phyloP scores from a whole-genome alignment of 1,140 invertebrate genomes.

The Ostrea denselamellosa region DNA sequence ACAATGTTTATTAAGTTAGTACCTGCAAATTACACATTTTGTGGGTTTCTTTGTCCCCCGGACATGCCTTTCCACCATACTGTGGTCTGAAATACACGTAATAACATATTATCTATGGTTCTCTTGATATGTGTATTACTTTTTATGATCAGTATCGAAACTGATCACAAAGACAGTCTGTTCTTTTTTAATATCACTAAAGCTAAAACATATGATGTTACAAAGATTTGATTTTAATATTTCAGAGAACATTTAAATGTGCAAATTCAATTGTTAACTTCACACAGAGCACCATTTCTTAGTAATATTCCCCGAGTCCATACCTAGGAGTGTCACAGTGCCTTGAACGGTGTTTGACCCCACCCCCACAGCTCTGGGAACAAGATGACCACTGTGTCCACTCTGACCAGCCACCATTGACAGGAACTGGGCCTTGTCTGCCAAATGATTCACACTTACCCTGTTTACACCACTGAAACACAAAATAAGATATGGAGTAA shows the following conservation, averaged over 20 bases:
- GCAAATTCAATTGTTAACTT: neutral
- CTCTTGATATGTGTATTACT: no score
- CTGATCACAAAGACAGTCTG: neutral
- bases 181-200: neutral
- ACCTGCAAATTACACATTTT: constrained; percentile 80
- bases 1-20: neutral
- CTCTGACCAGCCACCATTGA: constrained; percentile 57
- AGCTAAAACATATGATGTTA: neutral
- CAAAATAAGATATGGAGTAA: neutral
- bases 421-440: constrained; percentile 46
- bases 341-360: constrained; percentile 49
- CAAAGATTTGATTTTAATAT: neutral
- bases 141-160: neutral
- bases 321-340: constrained; percentile 57
- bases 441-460: constrained; percentile 56
- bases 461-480: constrained; percentile 59
- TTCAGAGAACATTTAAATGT: neutral
- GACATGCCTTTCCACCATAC: constrained; percentile 85
- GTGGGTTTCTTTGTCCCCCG: constrained; percentile 87
- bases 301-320: constrained; percentile 13
- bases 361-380: constrained; percentile 58
- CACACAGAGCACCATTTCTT: no score
- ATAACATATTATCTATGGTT: neutral
- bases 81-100: constrained; percentile 75
- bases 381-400: constrained; percentile 57